Evolutionary conservation across 2,888 invertebrate species (phyloP).

Genomic region (Holacanthella duospinosa): DNA sequence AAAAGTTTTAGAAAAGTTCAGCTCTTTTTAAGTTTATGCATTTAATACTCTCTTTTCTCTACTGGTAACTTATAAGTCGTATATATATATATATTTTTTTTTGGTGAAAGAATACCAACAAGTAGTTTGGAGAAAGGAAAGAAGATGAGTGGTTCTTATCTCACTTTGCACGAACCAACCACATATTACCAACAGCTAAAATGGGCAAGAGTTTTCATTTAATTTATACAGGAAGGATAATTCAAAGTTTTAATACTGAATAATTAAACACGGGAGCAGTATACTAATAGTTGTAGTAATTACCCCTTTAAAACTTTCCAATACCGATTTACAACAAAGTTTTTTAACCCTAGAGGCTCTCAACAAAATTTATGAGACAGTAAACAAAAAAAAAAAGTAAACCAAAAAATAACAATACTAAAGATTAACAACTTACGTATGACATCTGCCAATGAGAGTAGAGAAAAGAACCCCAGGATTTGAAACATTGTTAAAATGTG

Average conservation of each 20-base stretch:
- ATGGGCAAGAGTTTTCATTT: not conserved
- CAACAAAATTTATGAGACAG: too few species aligned
- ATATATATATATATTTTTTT: too few species aligned
- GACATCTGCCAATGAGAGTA: not conserved
- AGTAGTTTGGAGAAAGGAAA: not conserved
- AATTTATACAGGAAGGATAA: not conserved
- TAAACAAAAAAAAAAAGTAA: too few species aligned
- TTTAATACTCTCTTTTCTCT: not conserved
- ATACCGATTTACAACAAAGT: too few species aligned
- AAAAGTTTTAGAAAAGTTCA: not conserved
- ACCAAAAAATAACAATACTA: not conserved
- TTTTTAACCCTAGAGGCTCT: too few species aligned
- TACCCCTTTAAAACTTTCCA: too few species aligned
- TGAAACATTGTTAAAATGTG: not conserved
- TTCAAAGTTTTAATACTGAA: not conserved
- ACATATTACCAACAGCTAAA: not conserved
- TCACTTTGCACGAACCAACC: constrained; percentile 4
- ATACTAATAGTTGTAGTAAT: not conserved
- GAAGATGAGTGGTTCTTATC: not conserved
- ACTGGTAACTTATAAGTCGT: too few species aligned
- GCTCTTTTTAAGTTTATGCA: constrained; percentile 3
- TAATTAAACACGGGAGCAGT: not conserved
- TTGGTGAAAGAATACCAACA: not conserved
- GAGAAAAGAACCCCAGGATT: not conserved
- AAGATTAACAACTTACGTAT: not conserved